Percentiles rank a stretch among this genome's conserved stretches.
These are phyloP conservation scores for Drosophila dives DNA, from an alignment of 2,888 invertebrate species.

Conservation along the genomic window DNA sequence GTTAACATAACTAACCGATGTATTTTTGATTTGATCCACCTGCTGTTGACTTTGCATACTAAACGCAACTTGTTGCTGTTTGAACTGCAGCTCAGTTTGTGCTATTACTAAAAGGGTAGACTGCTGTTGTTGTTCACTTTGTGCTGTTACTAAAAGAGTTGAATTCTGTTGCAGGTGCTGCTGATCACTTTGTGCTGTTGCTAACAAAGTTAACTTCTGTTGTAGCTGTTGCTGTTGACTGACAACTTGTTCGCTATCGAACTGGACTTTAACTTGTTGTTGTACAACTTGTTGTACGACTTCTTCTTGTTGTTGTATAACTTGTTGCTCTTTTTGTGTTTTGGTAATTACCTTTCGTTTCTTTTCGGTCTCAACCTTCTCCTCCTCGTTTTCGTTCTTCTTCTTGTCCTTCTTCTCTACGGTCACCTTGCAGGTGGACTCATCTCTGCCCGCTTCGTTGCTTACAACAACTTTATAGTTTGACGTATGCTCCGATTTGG, in stretches of 20 bases:
- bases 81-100: constrained; percentile 4
- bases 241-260: constrained; percentile 10
- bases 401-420: constrained; percentile 87
- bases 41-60: constrained; percentile 22
- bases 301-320: constrained; percentile 4
- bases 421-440: constrained; percentile 93
- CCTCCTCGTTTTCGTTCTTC: constrained; percentile 86
- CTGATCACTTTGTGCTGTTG: constrained; percentile 4
- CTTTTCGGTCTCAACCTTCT: constrained; percentile 84
- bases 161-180: constrained; percentile 3
- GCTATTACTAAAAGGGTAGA: too few species aligned
- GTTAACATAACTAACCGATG: neutral
- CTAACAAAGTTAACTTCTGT: neutral
- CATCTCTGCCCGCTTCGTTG: constrained; percentile 96
- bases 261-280: constrained; percentile 20
- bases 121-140: neutral
- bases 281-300: constrained; percentile 1
- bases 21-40: neutral
- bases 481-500: constrained; percentile 91
- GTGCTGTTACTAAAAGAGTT: neutral
- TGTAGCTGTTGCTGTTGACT: constrained; percentile 1
- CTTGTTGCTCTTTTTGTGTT: constrained; percentile 12
- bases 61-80: constrained; percentile 6
- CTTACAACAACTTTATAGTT: constrained; percentile 94
- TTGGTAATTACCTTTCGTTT: constrained; percentile 84